phyloP scores from a whole-genome alignment of 1,140 invertebrate species.

The Oncopeltus fasciatus region DNA sequence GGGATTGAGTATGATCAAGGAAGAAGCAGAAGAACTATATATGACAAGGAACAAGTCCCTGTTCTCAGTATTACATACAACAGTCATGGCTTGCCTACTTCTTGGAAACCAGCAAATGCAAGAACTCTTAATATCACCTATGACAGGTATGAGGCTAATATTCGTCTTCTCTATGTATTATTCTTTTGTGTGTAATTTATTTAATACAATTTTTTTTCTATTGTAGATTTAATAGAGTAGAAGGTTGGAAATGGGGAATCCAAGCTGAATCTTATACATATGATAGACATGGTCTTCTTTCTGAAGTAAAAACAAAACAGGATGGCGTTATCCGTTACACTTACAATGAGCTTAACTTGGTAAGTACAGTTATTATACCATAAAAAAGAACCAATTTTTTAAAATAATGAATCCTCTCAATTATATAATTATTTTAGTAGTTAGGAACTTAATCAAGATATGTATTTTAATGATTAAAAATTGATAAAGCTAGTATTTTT shows the following conservation, averaged over 20 bases:
- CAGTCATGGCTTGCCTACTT: conserved; percentile 64
- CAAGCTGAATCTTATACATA: conserved; percentile 75
- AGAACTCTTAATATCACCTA: conserved; percentile 77
- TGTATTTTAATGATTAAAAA: too few species aligned
- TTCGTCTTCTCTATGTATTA: too few species aligned
- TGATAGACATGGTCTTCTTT: conserved; percentile 67
- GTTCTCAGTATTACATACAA: conserved; percentile 77
- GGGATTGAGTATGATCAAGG: conserved; percentile 83
- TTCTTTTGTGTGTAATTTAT: not conserved
- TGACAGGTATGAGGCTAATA: conserved; percentile 40
- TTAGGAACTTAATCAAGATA: too few species aligned
- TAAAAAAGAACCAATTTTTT: not conserved
- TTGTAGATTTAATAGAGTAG: conserved; percentile 65
- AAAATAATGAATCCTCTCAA: too few species aligned
- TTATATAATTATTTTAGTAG: too few species aligned
- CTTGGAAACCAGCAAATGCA: conserved; percentile 55
- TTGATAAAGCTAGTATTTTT: too few species aligned
- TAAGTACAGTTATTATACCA: conserved; percentile 22
- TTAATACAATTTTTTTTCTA: not conserved
- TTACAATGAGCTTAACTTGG: conserved; percentile 71
- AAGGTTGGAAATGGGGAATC: conserved; percentile 78
- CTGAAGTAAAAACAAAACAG: conserved; percentile 65
- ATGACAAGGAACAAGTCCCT: conserved; percentile 64
- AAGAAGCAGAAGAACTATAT: conserved; percentile 73
- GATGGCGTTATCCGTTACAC: conserved; percentile 59